Percentiles rank a stretch among this genome's conserved stretches.
Evolutionary conservation across 2,113 vertebrate genomes (phyloP).

Genomic region (Pedetes capensis): DNA sequence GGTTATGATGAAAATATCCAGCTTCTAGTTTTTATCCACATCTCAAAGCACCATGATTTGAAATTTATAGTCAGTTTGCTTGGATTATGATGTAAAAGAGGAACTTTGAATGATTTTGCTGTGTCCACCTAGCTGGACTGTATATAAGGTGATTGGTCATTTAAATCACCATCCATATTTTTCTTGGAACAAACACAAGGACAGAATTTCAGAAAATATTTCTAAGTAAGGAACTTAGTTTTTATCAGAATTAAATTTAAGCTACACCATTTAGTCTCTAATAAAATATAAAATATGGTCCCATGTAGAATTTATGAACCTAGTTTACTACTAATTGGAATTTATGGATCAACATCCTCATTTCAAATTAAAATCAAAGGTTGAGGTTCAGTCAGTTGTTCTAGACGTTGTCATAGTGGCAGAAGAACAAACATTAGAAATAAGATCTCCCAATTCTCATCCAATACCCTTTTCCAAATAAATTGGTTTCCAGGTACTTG

Average conservation of each 20-base stretch:
- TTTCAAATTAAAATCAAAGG: neutral
- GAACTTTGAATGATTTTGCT: constrained; percentile 5
- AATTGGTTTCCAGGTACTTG: constrained; percentile 2
- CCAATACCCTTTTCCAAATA: neutral
- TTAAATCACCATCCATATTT: neutral
- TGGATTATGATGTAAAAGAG: constrained; percentile 4
- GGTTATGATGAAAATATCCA: constrained; percentile 76
- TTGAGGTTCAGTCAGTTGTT: neutral
- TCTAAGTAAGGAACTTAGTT: neutral
- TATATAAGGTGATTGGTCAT: neutral
- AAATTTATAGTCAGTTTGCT: neutral
- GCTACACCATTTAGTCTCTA: neutral
- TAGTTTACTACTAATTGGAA: neutral
- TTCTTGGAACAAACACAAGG: neutral
- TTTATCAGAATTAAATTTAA: constrained; percentile 53
- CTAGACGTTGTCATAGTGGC: neutral
- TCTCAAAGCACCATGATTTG: neutral
- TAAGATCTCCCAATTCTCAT: neutral
- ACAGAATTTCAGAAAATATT: constrained; percentile 17
- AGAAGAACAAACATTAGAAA: neutral
- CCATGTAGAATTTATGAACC: neutral
- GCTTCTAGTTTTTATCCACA: constrained; percentile 51
- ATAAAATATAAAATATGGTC: neutral
- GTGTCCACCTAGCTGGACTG: neutral
- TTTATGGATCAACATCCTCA: neutral